Conservation (phyloP, 1,140 invertebrate genomes). For the Saccostrea glomerata region DNA sequence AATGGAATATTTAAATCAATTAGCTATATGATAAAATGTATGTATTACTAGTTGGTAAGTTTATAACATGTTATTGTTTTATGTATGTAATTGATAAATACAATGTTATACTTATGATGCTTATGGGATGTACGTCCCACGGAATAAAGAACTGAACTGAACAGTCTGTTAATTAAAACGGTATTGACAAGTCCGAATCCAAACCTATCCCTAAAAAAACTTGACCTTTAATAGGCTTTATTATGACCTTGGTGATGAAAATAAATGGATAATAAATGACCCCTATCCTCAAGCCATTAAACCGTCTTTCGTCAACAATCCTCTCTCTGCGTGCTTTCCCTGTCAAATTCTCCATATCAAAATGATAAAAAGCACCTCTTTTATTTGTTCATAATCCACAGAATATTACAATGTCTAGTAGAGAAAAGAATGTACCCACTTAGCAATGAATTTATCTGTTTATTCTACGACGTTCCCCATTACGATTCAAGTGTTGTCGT, state of each 20-base stretch:
- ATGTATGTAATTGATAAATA: too few species aligned
- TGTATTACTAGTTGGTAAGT: too few species aligned
- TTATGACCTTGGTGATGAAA: not conserved
- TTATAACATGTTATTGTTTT: too few species aligned
- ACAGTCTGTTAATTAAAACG: not conserved
- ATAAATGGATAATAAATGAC: not conserved
- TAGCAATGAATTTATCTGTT: slow-evolving; percentile 9
- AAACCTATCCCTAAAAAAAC: not conserved
- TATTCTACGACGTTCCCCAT: slow-evolving; percentile 15
- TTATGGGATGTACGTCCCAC: too few species aligned
- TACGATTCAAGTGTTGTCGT: not conserved
- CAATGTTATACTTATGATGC: too few species aligned
- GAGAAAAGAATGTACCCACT: not conserved
- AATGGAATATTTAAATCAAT: too few species aligned
- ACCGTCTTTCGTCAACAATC: not conserved
- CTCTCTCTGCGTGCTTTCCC: not conserved
- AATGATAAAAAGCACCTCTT: slow-evolving; percentile 26
- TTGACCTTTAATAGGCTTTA: not conserved
- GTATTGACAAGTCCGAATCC: not conserved
- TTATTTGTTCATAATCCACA: slow-evolving; percentile 28
- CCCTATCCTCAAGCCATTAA: not conserved
- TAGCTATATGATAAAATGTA: too few species aligned
- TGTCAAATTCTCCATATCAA: not conserved
- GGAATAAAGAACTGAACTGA: too few species aligned
- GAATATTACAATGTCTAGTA: slow-evolving; percentile 22